These are phyloP conservation scores for Merluccius polli DNA, from an alignment of 2,797 vertebrate species.

Conservation along the genomic window DNA sequence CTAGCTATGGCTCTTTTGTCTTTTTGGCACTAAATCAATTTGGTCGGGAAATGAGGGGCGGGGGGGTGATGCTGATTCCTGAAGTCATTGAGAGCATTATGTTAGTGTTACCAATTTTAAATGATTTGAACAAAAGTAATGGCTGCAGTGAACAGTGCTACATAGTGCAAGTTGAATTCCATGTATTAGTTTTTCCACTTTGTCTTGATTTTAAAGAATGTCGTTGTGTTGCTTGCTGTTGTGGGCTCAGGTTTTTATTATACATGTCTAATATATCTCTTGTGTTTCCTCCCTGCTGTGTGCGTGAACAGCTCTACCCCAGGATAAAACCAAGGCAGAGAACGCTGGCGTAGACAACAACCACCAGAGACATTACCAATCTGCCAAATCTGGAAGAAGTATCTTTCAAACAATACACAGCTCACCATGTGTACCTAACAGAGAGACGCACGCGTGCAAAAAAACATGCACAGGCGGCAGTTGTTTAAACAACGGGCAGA, in stretches of 20 bases:
- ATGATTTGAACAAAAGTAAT: no score
- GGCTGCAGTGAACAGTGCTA: no score
- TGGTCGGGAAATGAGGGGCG: neutral
- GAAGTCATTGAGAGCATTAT: no score
- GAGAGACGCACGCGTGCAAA: neutral
- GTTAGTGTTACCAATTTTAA: no score
- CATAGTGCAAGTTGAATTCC: no score
- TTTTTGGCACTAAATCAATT: no score
- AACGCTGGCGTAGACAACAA: conserved; percentile 79
- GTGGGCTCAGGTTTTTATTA: neutral
- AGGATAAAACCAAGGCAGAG: conserved; percentile 93
- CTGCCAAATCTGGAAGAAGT: neutral
- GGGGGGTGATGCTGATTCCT: neutral
- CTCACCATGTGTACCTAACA: neutral
- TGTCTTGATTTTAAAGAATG: neutral
- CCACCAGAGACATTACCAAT: neutral
- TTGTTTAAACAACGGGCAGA: conserved; percentile 46
- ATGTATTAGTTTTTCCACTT: no score
- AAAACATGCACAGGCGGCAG: conserved; percentile 17
- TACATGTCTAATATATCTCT: neutral
- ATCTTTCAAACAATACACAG: neutral
- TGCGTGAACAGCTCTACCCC: conserved; percentile 81
- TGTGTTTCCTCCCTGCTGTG: conserved; percentile 15
- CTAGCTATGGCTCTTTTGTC: no score
- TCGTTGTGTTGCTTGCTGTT: neutral